Conservation (phyloP, 1,140 invertebrate species). For the Macrotrachela quadricornifera region DNA sequence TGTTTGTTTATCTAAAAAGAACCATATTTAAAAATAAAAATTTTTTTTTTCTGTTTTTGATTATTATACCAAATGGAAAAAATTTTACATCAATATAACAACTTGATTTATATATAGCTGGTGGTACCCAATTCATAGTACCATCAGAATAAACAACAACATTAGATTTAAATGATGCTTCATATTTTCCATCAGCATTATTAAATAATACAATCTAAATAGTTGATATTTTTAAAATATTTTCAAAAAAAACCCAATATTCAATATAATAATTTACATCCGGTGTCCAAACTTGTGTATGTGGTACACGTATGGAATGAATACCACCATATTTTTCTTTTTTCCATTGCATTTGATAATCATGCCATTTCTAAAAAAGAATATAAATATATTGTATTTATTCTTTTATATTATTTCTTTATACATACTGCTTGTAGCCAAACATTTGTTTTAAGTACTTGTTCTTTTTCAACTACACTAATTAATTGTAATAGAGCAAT, state of each 20-base stretch:
- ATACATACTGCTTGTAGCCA: conserved; percentile 61
- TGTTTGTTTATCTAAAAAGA: conserved; percentile 53
- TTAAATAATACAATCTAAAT: too few species aligned
- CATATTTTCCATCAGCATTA: conserved; percentile 29
- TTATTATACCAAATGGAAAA: conserved; percentile 92
- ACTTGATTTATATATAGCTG: conserved; percentile 93
- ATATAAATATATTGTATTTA: not conserved
- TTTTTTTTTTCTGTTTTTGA: conserved; percentile 53
- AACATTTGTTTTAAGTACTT: conserved; percentile 96
- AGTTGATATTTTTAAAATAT: too few species aligned
- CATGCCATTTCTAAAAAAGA: conserved; percentile 55
- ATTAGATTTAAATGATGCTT: conserved; percentile 70
- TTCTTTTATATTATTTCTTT: not conserved
- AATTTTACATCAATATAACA: conserved; percentile 97
- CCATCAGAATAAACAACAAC: conserved; percentile 77
- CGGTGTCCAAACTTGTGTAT: conserved; percentile 90
- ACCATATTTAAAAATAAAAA: not conserved
- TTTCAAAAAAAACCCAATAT: too few species aligned
- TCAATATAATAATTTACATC: conserved; percentile 96
- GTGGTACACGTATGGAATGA: conserved; percentile 70
- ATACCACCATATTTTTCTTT: conserved; percentile 92
- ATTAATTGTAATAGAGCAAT: conserved; percentile 94
- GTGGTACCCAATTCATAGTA: conserved; percentile 84
- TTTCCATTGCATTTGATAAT: conserved; percentile 93
- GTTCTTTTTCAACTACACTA: conserved; percentile 95